Percentiles rank a stretch among this genome's conserved stretches.
Conservation (phyloP, 92 coral and sea anemone species). For the Hydrozoanthus gracilis region DNA sequence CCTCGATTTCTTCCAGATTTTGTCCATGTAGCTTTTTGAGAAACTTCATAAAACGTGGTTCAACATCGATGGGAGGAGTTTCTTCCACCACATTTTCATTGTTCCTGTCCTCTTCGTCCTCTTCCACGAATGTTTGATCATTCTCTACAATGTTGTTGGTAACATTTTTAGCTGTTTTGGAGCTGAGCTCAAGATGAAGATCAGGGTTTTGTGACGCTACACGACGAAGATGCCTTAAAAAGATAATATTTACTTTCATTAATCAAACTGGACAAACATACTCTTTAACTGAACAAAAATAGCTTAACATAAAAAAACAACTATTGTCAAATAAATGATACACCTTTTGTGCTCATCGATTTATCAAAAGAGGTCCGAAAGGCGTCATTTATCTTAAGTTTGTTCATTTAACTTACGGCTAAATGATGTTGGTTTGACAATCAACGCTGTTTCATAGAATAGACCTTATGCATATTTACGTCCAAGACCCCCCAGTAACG, state of each 20-base stretch:
- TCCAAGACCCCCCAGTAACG: no score
- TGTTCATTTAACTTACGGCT: no score
- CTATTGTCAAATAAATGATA: no score
- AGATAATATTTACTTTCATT: neutral
- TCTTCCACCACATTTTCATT: neutral
- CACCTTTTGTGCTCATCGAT: no score
- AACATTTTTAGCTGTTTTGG: neutral
- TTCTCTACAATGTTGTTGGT: neutral
- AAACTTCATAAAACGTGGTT: slow-evolving; percentile 21
- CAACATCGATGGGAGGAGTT: slow-evolving; percentile 18
- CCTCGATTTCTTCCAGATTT: neutral
- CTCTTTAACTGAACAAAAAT: no score
- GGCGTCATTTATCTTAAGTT: no score
- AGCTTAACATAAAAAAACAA: no score
- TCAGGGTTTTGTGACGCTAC: slow-evolving; percentile 34
- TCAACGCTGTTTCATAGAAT: no score
- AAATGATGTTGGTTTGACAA: no score
- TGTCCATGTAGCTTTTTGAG: neutral
- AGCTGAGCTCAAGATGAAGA: neutral
- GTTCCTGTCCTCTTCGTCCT: neutral
- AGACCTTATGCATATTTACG: no score
- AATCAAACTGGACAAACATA: no score
- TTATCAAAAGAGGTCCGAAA: no score
- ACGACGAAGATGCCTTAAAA: slow-evolving; percentile 3
- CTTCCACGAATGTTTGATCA: neutral